These are phyloP conservation scores for Ammospiza maritima DNA, from an alignment of 2,797 vertebrate genomes.

Conservation along the genomic window DNA sequence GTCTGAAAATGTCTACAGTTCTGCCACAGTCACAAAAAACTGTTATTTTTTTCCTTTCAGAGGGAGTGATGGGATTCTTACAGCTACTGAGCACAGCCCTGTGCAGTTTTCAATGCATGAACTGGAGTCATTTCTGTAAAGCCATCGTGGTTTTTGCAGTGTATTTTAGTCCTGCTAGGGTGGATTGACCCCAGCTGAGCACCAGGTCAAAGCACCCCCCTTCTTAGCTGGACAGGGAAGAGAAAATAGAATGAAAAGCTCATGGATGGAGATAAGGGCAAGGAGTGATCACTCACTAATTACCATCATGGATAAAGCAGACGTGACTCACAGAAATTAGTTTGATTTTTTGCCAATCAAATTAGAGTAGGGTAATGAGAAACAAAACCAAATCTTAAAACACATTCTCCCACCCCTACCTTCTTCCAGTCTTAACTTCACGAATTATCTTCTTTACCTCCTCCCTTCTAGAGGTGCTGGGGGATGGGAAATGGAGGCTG, in stretches of 20 bases:
- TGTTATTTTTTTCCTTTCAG: neutral
- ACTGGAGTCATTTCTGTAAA: neutral
- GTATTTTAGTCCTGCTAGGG: neutral
- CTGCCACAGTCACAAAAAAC: neutral
- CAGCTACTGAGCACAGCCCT: neutral
- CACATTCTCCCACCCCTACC: neutral
- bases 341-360: neutral
- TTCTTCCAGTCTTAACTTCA: neutral
- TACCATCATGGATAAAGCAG: neutral
- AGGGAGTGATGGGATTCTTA: neutral
- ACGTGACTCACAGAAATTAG: neutral
- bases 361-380: neutral
- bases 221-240: neutral
- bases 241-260: neutral
- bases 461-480: neutral
- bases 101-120: neutral
- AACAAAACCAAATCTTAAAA: neutral
- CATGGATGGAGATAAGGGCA: accelerated
- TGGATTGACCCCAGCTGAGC: neutral
- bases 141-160: neutral
- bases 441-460: neutral
- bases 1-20: neutral
- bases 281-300: neutral
- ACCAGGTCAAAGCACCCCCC: no score
- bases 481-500: neutral